phyloP scores from a whole-genome alignment of 2,113 vertebrate genomes.

The Heliornis fulica region DNA sequence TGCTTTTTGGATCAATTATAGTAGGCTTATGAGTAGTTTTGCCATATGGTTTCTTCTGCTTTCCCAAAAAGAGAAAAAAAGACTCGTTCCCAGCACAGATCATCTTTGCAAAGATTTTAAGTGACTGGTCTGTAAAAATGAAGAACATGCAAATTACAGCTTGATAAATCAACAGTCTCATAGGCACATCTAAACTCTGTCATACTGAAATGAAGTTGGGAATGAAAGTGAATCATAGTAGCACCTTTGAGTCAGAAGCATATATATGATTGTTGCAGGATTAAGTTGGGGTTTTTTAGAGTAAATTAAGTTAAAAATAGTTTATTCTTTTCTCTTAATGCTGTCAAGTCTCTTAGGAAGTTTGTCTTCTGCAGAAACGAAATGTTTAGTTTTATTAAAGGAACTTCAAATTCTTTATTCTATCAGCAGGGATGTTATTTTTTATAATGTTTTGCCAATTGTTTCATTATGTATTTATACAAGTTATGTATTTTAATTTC shows the following conservation, averaged over 20 bases:
- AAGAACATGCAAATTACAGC: background rate
- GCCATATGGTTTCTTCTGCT: slow-evolving; percentile 9
- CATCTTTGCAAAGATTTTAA: background rate
- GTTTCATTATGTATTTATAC: slow-evolving; percentile 43
- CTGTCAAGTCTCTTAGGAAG: slow-evolving; percentile 10
- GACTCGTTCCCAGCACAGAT: background rate
- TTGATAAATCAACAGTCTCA: slow-evolving; percentile 1
- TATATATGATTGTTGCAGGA: slow-evolving; percentile 7
- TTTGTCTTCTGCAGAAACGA: background rate
- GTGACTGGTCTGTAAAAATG: background rate
- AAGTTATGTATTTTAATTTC: slow-evolving; percentile 45
- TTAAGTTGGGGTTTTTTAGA: background rate
- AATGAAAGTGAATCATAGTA: background rate
- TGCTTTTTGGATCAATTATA: background rate
- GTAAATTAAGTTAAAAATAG: slow-evolving; percentile 41
- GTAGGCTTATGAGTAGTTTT: background rate
- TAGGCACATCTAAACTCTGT: background rate
- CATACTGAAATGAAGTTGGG: background rate
- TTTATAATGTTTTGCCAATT: slow-evolving; percentile 31
- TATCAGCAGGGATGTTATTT: background rate
- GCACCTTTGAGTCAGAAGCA: slow-evolving; percentile 17
- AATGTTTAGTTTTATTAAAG: slow-evolving; percentile 32
- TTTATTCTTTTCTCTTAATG: slow-evolving; percentile 30
- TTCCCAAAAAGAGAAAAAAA: background rate
- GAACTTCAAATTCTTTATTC: background rate